Percentiles rank a stretch among this genome's conserved stretches.
These are phyloP conservation scores for Sapajus apella DNA, from an alignment of 2,113 vertebrate species.

Conservation along the genomic window DNA sequence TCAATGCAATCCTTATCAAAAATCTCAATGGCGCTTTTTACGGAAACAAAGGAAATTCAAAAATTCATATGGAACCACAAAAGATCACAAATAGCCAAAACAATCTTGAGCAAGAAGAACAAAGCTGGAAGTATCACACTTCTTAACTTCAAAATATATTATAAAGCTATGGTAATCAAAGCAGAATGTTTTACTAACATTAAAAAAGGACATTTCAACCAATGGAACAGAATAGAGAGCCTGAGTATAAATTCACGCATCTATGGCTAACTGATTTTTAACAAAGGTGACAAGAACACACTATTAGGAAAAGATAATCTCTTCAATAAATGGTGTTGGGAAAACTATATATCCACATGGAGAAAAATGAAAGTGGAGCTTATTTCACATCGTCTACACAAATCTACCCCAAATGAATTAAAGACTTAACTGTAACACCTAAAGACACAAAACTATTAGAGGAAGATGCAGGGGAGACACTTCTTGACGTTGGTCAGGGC, in stretches of 20 bases:
- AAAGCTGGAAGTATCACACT: not conserved
- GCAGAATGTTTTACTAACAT: not conserved
- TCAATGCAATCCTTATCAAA: not conserved
- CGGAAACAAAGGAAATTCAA: not conserved
- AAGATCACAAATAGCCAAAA: not conserved
- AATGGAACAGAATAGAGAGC: not conserved
- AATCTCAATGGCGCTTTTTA: not conserved
- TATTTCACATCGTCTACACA: not conserved
- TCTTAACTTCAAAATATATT: not conserved
- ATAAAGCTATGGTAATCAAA: not conserved
- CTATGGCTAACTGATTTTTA: not conserved
- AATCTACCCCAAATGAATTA: not conserved
- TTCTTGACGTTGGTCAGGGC: not conserved
- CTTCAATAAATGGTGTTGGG: not conserved
- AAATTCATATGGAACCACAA: not conserved
- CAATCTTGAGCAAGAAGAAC: not conserved
- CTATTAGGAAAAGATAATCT: not conserved
- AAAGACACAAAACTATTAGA: not conserved
- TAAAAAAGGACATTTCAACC: not conserved
- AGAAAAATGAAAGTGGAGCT: not conserved
- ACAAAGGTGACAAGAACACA: not conserved
- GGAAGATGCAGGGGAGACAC: not conserved
- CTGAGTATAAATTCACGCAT: not conserved
- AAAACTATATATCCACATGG: not conserved
- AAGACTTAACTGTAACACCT: not conserved